Evolutionary conservation across 2,888 invertebrate genomes (phyloP), one percentile per base, ranked within the genome.

Genomic region (Cyaniris semiargus): DNA sequence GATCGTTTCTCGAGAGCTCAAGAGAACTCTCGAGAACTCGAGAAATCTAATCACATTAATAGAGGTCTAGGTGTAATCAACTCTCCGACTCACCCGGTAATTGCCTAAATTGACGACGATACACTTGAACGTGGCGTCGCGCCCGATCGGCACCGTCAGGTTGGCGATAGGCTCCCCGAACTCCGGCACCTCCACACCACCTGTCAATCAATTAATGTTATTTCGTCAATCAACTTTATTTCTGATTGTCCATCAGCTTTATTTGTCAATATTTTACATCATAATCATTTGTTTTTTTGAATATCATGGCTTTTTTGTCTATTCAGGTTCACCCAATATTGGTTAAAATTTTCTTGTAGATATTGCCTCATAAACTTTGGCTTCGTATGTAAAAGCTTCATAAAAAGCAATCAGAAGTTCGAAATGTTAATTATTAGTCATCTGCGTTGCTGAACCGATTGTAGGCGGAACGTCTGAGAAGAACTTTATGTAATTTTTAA

Each of bases 111-210:
- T 97, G 86, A 96, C 96, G 81, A 98, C 97, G 86, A 96, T 95
- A 91, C 98, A 98, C 87, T 96, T 97, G 91, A 98, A 97, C 82
- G 96, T 97, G 78, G 98, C 98, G 92, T 98, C 98, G 85, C 98
- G 95, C 83, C 98, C 98, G 79, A 97, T 95, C 76, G 97, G 96
- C 79, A 97, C 96, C 78, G 98, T 98, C 83, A 98, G 95, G 94
- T 98, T 98, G 79, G 96, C 95, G 87, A 98, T 96, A 76, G 97
- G 96, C 88, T 97, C 96, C 78, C 96, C 96, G 86, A 98, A 98
- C 90, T 97, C 97, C 86, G 97, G 97, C 89, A 96, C 97, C 83
- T 96, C 96, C 84, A 95, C 94, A 86, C 96, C 96, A 95, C 95
- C 87, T 95, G 92, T 44, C 71, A 83, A 87, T 84, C 86, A 87